Evolutionary conservation across 2,113 vertebrate species (phyloP).

Genomic region (Procapra przewalskii): DNA sequence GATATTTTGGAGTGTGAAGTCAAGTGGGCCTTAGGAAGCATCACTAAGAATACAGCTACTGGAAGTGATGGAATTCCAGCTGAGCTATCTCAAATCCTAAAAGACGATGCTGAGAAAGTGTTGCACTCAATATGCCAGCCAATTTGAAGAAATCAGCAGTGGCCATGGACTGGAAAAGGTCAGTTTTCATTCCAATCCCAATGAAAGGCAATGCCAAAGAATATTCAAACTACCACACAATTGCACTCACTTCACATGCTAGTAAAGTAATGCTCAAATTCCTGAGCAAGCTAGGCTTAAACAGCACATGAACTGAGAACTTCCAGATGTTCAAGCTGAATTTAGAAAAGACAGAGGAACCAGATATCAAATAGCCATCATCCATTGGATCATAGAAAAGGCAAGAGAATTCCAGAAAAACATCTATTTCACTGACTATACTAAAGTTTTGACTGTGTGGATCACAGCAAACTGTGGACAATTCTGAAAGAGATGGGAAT

Average conservation of each 20-base stretch:
- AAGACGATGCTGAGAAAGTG: not conserved
- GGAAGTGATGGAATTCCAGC: not conserved
- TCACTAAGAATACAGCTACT: not conserved
- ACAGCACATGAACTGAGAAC: not conserved
- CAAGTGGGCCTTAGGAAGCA: not conserved
- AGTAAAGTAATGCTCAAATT: not conserved
- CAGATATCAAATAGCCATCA: not conserved
- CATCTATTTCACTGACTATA: not conserved
- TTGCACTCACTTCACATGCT: not conserved
- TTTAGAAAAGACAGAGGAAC: not conserved
- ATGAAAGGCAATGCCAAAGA: not conserved
- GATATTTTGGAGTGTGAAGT: not conserved
- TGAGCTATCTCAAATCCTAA: not conserved
- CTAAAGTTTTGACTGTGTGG: not conserved
- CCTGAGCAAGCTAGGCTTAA: not conserved
- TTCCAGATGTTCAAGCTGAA: not conserved
- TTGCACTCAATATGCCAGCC: not conserved
- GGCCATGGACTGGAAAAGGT: not conserved
- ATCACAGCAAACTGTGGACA: not conserved
- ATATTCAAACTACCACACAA: not conserved
- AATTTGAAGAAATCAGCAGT: not conserved
- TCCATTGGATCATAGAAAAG: not conserved
- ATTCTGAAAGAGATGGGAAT: not conserved
- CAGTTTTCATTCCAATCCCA: not conserved
- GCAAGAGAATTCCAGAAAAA: not conserved